Evolutionary conservation across 1,140 invertebrate species (phyloP).

Genomic region (Phenacoccus solenopsis): DNA sequence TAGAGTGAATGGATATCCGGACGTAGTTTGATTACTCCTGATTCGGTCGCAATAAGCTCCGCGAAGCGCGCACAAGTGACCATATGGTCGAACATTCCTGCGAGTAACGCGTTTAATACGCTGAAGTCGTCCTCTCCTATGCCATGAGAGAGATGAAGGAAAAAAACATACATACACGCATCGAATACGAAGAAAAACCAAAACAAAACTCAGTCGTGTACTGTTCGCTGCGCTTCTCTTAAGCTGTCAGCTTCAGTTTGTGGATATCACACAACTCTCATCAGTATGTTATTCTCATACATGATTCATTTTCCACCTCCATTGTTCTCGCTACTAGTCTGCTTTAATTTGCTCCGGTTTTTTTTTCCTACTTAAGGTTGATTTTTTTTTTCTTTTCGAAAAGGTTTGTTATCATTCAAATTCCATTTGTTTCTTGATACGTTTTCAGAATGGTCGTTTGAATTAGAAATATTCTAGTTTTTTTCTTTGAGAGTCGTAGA

Average conservation of each 20-base stretch:
- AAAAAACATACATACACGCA: background rate
- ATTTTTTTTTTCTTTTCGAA: too few relatives aligned
- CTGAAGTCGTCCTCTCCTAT: conserved; percentile 9
- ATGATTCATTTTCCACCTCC: conserved; percentile 17
- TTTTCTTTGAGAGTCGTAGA: too few relatives aligned
- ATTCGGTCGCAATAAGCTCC: background rate
- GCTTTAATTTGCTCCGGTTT: conserved; percentile 17
- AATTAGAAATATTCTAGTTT: too few relatives aligned
- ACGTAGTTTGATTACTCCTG: conserved; percentile 4
- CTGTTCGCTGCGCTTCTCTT: conserved; percentile 6
- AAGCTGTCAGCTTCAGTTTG: conserved; percentile 11
- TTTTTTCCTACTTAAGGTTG: background rate
- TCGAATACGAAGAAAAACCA: background rate
- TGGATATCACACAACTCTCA: conserved; percentile 15
- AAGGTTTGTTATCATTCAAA: background rate
- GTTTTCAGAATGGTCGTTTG: background rate
- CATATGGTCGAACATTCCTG: conserved; percentile 17
- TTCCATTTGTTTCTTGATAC: background rate
- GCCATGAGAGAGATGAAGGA: background rate
- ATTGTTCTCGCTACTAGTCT: conserved; percentile 9
- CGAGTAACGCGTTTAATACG: conserved; percentile 13
- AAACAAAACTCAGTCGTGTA: conserved; percentile 12
- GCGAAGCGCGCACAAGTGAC: conserved; percentile 14
- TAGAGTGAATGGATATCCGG: background rate
- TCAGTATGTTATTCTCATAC: conserved; percentile 16